These are phyloP conservation scores for Amblyteles armatorius DNA, from an alignment of 2,888 invertebrate genomes.

Conservation along the genomic window DNA sequence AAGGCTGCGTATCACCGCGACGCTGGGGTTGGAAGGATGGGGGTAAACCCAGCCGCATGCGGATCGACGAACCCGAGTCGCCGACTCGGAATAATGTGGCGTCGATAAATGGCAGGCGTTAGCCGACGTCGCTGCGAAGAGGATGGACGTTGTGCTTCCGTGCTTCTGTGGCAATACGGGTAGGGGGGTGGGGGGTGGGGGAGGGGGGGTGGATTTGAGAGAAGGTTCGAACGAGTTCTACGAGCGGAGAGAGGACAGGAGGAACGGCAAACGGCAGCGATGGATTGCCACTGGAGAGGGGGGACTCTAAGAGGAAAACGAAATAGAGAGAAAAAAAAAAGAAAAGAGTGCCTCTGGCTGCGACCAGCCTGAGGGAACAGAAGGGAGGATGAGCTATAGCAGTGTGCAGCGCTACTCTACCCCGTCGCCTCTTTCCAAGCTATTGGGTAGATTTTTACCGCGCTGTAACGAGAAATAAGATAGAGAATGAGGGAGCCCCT, in stretches of 20 bases:
- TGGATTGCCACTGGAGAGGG: conserved; percentile 58
- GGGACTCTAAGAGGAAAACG: conserved; percentile 47
- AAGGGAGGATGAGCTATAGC: neutral
- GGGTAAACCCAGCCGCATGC: conserved; percentile 49
- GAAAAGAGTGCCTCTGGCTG: conserved; percentile 29
- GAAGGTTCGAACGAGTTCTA: conserved; percentile 64
- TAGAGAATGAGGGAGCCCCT: conserved; percentile 35
- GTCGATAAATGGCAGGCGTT: conserved; percentile 69
- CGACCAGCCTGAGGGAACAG: conserved; percentile 8
- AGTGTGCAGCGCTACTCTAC: conserved; percentile 4
- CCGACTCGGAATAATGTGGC: conserved; percentile 69
- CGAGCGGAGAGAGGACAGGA: conserved; percentile 23
- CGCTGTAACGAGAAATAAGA: conserved; percentile 54
- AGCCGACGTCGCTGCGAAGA: conserved; percentile 60
- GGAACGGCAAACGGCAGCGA: conserved; percentile 39
- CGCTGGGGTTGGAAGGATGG: neutral
- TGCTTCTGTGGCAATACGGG: conserved; percentile 49
- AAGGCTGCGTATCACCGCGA: conserved; percentile 32
- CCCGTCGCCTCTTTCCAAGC: conserved; percentile 10
- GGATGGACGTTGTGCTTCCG: conserved; percentile 45
- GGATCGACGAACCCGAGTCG: conserved; percentile 65
- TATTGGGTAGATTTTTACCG: conserved; percentile 38
- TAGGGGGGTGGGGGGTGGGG: neutral
- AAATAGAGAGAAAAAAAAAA: conserved; percentile 37
- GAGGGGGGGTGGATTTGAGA: conserved; percentile 41